Percentiles rank a stretch among this genome's conserved stretches.
Conservation (phyloP, 2,888 invertebrate genomes). For the Elegia similella region DNA sequence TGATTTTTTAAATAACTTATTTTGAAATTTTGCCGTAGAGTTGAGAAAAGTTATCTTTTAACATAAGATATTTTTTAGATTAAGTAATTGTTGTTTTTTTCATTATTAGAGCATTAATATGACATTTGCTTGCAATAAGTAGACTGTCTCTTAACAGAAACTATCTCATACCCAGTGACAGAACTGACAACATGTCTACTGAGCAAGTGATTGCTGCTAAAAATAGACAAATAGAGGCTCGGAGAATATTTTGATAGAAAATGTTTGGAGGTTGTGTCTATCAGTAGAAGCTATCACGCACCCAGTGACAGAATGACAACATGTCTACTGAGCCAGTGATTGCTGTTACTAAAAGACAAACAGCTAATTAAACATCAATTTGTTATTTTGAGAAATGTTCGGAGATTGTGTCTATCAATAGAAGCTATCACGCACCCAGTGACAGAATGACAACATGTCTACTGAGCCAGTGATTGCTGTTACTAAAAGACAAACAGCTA, state of each 20-base stretch:
- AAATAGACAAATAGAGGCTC: background rate
- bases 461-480: slow-evolving; percentile 22
- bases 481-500: background rate
- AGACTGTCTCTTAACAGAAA: background rate
- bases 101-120: too few relatives aligned
- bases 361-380: too few relatives aligned
- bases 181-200: background rate
- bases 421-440: slow-evolving; percentile 24
- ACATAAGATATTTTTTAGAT: too few relatives aligned
- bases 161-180: slow-evolving; percentile 1
- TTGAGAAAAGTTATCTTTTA: too few relatives aligned
- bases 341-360: slow-evolving; percentile 13
- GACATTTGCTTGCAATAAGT: too few relatives aligned
- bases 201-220: background rate
- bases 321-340: slow-evolving; percentile 26
- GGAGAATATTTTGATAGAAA: background rate
- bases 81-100: too few relatives aligned
- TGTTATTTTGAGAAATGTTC: too few relatives aligned
- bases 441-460: slow-evolving; percentile 28
- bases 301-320: slow-evolving; percentile 29
- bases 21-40: too few relatives aligned
- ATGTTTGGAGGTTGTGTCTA: background rate
- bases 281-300: slow-evolving; percentile 15
- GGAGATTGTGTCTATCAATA: background rate
- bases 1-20: too few relatives aligned